Base-by-base conservation (phyloP, 2,797 vertebrate species). In the Philypnodon macrostomus region DNA sequence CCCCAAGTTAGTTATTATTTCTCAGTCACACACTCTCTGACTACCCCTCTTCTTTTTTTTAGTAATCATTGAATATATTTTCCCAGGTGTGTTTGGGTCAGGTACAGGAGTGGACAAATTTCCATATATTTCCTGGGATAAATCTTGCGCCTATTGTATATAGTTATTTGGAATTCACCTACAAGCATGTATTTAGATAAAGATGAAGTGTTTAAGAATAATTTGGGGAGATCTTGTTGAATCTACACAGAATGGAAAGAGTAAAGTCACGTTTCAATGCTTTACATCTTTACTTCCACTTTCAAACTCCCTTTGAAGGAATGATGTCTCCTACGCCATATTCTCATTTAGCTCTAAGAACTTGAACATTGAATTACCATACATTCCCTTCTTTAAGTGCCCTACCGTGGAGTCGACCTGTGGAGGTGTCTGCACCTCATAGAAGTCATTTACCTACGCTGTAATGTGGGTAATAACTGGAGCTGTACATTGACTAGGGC, bases 381-480 rank as follows among this genome's bases (percentile, higher is more conserved):
- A 19, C 5, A 70, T 53, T 64, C 41, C 7, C 13, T 46, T 23
- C 5, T 71, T 53, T 64, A 57, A 73, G 57, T 41, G 46, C 70
- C 68, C 54, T 32, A 37, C 47, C 54, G 35, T 27, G 19, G 48
- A 44, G 58, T 74, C 52, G 49, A 52, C 57, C 56, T 34, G 53
- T 39, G 27, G 34, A 75, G 51, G 45, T 31, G 32, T 60, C 57
- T 42, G 54, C 30, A 7, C 37, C 26, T 47, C 58, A 29, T 10
- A 14, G 39, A 57, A 56, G 58, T 63, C 36, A 76, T 77, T 73
- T 74, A 65, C 57, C 52, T 53, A 11, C 47, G 47, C 19, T 32
- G 59, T 60, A 65, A 64, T 69, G 63, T 61, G 39, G 58, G 61
- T 67, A 80, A 77, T 77, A 78, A 77, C 64, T 62, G 66, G 60